Evolutionary conservation across 2,113 vertebrate species (phyloP).

Genomic region (Rynchops niger): DNA sequence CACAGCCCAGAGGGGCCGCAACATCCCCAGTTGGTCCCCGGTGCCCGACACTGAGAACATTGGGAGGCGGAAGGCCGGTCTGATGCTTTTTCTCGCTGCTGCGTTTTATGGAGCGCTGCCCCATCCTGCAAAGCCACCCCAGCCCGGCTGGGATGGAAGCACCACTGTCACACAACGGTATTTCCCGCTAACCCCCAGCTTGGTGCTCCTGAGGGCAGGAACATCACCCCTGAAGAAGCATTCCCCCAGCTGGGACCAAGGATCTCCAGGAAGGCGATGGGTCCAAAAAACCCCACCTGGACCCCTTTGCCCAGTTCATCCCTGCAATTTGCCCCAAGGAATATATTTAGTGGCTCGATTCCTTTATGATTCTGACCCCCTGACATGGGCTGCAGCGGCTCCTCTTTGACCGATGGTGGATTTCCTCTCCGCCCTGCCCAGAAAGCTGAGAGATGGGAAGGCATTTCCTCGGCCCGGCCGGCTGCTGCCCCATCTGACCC

Average conservation of each 20-base stretch:
- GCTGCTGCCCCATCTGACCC: not conserved
- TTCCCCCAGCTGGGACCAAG: not conserved
- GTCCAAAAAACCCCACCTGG: not conserved
- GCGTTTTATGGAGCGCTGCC: not conserved
- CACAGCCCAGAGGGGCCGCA: not conserved
- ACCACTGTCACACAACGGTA: fast-evolving
- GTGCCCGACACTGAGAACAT: not conserved
- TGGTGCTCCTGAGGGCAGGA: not conserved
- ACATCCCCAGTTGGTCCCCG: fast-evolving
- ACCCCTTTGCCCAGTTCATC: not conserved
- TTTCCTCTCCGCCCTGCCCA: not conserved
- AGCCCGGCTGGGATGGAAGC: not conserved
- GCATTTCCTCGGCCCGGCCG: not conserved
- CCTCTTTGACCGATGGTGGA: not conserved
- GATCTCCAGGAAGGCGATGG: not conserved
- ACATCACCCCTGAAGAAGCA: fast-evolving
- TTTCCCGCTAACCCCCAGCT: not conserved
- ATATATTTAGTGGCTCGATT: not conserved
- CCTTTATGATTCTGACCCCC: constrained; percentile 17
- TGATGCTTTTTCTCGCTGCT: not conserved
- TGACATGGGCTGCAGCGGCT: not conserved
- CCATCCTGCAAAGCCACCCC: not conserved
- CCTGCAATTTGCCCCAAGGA: not conserved
- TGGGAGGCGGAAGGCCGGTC: fast-evolving
- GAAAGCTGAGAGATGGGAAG: not conserved